phyloP scores from a whole-genome alignment of 92 coral and sea anemone genomes.

The Pocillopora meandrina region DNA sequence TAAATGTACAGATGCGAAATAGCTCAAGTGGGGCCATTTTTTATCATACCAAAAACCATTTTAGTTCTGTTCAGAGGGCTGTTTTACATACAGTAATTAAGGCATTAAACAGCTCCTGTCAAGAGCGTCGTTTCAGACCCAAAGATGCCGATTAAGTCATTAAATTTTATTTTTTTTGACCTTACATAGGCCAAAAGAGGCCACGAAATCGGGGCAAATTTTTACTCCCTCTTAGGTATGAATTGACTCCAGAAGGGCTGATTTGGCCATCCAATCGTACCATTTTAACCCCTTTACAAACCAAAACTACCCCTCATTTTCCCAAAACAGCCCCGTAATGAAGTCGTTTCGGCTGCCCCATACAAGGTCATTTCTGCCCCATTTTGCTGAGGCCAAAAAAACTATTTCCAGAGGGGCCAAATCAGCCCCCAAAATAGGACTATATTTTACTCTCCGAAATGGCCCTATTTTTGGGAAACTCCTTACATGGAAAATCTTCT shows the following conservation, averaged over 20 bases:
- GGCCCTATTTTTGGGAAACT: conserved; percentile 26
- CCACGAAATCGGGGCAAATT: conserved; percentile 13
- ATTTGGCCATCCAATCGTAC: conserved; percentile 13
- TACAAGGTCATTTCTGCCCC: conserved; percentile 11
- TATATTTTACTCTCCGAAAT: conserved; percentile 4
- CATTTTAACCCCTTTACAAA: conserved; percentile 15
- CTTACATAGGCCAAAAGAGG: conserved; percentile 4
- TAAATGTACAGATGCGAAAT: too few species aligned
- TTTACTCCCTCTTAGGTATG: not conserved
- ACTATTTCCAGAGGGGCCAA: not conserved
- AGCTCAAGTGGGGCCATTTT: too few species aligned
- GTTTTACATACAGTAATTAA: not conserved
- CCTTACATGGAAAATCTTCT: too few species aligned
- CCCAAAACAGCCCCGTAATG: conserved; percentile 7
- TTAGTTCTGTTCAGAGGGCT: not conserved
- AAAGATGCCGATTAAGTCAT: conserved; percentile 13
- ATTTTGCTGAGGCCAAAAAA: not conserved
- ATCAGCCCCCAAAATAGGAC: conserved; percentile 18
- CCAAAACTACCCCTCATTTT: too few species aligned
- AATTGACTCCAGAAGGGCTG: conserved; percentile 16
- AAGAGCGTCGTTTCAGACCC: conserved; percentile 9
- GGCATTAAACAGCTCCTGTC: not conserved
- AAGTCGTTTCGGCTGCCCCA: conserved; percentile 17
- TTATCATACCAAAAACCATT: too few species aligned
- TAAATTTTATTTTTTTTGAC: conserved; percentile 6